Evolutionary conservation across 35 echinoderm and acorn worm genomes (phyloP).

Genomic region (Strongylocentrotus purpuratus): DNA sequence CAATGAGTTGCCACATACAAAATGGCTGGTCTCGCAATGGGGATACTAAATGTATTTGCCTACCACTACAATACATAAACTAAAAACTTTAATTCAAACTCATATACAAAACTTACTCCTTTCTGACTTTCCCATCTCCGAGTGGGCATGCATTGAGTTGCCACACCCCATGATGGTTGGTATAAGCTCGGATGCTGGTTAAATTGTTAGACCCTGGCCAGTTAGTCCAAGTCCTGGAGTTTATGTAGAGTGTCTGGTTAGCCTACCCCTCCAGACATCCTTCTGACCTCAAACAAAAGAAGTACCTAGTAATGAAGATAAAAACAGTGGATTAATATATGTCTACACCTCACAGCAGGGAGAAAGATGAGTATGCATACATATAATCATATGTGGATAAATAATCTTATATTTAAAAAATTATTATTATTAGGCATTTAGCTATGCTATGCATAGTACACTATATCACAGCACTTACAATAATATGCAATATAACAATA

Average conservation of each 20-base stretch:
- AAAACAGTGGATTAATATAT: neutral
- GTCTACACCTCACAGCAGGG: no score
- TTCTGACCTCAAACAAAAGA: neutral
- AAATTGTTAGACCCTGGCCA: neutral
- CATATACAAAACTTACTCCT: slow-evolving; percentile 58
- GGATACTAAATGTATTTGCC: no score
- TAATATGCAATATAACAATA: no score
- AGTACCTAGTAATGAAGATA: neutral
- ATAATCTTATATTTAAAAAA: no score
- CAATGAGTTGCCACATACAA: no score
- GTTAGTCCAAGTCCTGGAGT: neutral
- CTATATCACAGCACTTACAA: no score
- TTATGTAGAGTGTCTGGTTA: neutral
- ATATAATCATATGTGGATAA: no score
- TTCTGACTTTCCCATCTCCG: slow-evolving; percentile 85
- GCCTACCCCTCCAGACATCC: neutral
- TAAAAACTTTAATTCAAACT: neutral
- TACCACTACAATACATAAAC: neutral
- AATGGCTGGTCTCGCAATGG: no score
- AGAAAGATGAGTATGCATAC: no score
- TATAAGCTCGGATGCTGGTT: neutral
- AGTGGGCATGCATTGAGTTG: slow-evolving; percentile 63
- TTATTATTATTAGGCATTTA: no score
- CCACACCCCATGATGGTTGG: slow-evolving; percentile 71
- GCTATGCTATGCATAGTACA: no score